Percentiles rank a stretch among this genome's conserved stretches.
phyloP scores from a whole-genome alignment of 2,797 vertebrate genomes.

The Catamblyrhynchus diadema region DNA sequence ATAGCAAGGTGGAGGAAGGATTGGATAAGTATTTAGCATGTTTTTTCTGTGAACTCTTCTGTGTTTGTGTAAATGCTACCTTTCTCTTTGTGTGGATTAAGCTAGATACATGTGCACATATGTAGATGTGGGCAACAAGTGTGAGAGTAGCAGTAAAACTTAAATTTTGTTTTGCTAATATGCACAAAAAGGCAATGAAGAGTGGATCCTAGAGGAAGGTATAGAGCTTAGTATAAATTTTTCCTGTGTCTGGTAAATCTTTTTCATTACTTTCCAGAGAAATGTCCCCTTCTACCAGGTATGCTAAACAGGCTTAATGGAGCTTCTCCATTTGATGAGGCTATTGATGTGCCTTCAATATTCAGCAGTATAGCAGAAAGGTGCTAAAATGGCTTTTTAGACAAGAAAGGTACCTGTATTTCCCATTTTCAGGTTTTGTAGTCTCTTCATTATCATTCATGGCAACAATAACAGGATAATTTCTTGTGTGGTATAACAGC shows the following conservation, averaged over 20 bases:
- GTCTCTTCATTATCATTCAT: neutral
- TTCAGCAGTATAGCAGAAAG: neutral
- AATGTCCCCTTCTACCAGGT: neutral
- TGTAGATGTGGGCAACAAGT: neutral
- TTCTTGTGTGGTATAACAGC: neutral
- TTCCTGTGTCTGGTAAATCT: neutral
- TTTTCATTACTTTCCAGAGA: neutral
- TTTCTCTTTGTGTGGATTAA: neutral
- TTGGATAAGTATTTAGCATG: neutral
- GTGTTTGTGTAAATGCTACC: neutral
- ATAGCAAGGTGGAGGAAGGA: neutral
- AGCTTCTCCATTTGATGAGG: neutral
- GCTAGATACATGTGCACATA: fast-evolving
- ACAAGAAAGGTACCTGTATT: neutral
- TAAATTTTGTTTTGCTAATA: neutral
- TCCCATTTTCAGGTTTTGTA: neutral
- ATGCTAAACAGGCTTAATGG: neutral
- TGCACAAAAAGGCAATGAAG: neutral
- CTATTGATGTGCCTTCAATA: neutral
- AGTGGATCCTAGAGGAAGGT: neutral
- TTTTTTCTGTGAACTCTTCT: neutral
- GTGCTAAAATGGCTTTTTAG: neutral
- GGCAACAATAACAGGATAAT: neutral
- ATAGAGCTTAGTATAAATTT: neutral
- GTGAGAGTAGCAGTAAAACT: neutral